Conservation (phyloP, 2,113 vertebrate species). For the Dascyllus trimaculatus region DNA sequence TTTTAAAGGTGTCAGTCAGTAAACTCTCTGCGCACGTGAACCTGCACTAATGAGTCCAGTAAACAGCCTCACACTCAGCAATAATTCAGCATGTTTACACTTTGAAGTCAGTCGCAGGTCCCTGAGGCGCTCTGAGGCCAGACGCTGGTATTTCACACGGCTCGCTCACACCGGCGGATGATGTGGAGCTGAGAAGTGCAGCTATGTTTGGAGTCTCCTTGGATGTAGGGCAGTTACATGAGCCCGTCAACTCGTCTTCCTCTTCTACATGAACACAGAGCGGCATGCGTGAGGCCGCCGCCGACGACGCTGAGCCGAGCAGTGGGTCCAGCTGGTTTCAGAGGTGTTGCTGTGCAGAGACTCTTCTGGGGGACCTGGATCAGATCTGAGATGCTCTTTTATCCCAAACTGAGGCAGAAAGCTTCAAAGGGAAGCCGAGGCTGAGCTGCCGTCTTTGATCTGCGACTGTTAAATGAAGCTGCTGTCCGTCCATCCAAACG, state of each 20-base stretch:
- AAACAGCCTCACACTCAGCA: slow-evolving; percentile 18
- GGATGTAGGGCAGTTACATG: slow-evolving; percentile 35
- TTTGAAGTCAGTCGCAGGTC: not conserved
- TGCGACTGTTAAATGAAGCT: slow-evolving; percentile 51
- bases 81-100: not conserved
- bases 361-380: no score
- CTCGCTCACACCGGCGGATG: not conserved
- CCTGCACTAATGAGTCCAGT: not conserved
- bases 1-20: not conserved
- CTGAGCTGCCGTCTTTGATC: slow-evolving; percentile 36
- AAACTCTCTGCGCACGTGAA: not conserved
- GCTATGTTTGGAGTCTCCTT: slow-evolving; percentile 45
- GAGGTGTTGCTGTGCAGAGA: no score
- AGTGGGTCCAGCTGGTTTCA: no score
- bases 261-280: not conserved
- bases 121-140: not conserved
- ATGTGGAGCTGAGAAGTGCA: slow-evolving; percentile 9
- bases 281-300: no score
- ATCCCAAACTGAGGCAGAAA: slow-evolving; percentile 1
- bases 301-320: no score
- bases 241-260: slow-evolving; percentile 15
- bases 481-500: slow-evolving; percentile 6
- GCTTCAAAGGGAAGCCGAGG: slow-evolving; percentile 49
- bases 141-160: slow-evolving; percentile 28
- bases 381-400: not conserved